phyloP scores from a whole-genome alignment of 2,113 vertebrate genomes.

The Galbula dea region DNA sequence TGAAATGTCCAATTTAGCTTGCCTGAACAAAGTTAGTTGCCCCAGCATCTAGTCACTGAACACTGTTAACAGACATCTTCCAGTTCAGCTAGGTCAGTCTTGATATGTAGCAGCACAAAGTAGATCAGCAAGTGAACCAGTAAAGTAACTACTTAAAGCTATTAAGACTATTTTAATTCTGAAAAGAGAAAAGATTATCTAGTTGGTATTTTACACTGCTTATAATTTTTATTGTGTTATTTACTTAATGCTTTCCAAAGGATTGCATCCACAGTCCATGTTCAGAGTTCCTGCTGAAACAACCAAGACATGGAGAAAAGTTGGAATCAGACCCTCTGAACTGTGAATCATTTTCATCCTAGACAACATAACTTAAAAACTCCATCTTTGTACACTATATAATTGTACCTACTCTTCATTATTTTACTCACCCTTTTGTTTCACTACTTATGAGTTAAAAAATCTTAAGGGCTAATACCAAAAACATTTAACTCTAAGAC shows the following conservation, averaged over 20 bases:
- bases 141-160: neutral
- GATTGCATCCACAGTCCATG: neutral
- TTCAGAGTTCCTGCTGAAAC: neutral
- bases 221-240: neutral
- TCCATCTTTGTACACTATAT: neutral
- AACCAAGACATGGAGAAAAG: neutral
- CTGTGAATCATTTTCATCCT: neutral
- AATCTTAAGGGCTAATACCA: neutral
- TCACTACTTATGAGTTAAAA: neutral
- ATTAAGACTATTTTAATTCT: neutral
- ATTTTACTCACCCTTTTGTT: neutral
- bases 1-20: neutral
- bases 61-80: neutral
- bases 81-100: neutral
- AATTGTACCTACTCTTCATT: neutral
- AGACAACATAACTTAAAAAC: neutral
- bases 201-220: neutral
- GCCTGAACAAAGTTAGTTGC: neutral
- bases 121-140: neutral
- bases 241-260: neutral
- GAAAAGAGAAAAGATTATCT: neutral
- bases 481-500: neutral
- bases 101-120: neutral
- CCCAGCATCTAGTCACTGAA: neutral
- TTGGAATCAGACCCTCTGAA: neutral